A percentile compares a stretch with the other conserved stretches of the same genome.
Evolutionary conservation across 2,113 vertebrate species (phyloP).

Genomic region (Butorides virescens): DNA sequence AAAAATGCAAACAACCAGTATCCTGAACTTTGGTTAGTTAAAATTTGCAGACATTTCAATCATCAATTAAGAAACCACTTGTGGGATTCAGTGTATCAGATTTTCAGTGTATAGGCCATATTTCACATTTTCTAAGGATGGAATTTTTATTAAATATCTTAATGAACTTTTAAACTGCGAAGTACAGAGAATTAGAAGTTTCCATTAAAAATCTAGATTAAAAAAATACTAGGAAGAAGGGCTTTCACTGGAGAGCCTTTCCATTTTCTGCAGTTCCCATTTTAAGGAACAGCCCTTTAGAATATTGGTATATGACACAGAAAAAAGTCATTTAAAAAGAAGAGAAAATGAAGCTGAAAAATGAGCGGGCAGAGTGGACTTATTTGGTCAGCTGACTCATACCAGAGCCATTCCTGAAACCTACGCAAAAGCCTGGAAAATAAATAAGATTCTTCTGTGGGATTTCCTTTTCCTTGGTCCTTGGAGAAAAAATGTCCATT

Average conservation of each 20-base stretch:
- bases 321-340: background rate
- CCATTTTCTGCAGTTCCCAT: background rate
- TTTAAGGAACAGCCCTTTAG: background rate
- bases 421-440: conserved; percentile 4
- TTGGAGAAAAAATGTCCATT: background rate
- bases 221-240: background rate
- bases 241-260: background rate
- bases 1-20: background rate
- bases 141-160: background rate
- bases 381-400: conserved; percentile 7
- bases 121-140: background rate
- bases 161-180: background rate
- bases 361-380: background rate
- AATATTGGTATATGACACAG: background rate
- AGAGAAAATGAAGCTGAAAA: conserved; percentile 6
- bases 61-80: background rate
- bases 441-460: conserved; percentile 6
- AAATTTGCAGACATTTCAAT: background rate
- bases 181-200: background rate
- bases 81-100: background rate
- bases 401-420: background rate
- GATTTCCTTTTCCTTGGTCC: conserved; percentile 20
- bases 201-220: background rate
- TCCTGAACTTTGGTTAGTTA: background rate
- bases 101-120: background rate